These are phyloP conservation scores for Catharus bicknelli DNA, from an alignment of 2,113 vertebrate genomes.

Conservation along the genomic window DNA sequence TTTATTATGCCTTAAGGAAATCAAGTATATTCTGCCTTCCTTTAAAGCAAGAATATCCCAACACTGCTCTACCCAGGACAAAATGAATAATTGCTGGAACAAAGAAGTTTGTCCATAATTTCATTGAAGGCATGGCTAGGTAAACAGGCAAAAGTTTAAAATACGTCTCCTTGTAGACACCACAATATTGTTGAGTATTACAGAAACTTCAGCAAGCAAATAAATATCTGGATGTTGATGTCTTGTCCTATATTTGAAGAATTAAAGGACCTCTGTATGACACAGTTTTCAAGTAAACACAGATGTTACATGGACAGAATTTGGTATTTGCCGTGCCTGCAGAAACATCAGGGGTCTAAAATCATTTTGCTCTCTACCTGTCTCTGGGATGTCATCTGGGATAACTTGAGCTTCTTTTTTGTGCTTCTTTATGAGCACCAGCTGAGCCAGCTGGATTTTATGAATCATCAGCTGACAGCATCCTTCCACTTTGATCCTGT, in stretches of 20 bases:
- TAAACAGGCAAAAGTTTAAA: neutral
- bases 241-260: neutral
- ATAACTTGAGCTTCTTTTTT: neutral
- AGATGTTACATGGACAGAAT: neutral
- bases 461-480: neutral
- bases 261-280: neutral
- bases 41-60: neutral
- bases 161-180: neutral
- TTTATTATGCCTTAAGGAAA: neutral
- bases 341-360: neutral
- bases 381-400: neutral
- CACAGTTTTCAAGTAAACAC: neutral
- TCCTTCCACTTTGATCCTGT: neutral
- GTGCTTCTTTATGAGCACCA: neutral
- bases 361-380: neutral
- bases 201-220: neutral
- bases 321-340: neutral
- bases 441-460: neutral
- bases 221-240: neutral
- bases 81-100: neutral
- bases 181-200: neutral
- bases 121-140: neutral
- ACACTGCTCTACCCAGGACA: neutral
- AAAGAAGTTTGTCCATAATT: neutral
- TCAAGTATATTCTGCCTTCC: neutral